phyloP scores from a whole-genome alignment of 2,888 invertebrate genomes.

The Oscheius onirici region DNA sequence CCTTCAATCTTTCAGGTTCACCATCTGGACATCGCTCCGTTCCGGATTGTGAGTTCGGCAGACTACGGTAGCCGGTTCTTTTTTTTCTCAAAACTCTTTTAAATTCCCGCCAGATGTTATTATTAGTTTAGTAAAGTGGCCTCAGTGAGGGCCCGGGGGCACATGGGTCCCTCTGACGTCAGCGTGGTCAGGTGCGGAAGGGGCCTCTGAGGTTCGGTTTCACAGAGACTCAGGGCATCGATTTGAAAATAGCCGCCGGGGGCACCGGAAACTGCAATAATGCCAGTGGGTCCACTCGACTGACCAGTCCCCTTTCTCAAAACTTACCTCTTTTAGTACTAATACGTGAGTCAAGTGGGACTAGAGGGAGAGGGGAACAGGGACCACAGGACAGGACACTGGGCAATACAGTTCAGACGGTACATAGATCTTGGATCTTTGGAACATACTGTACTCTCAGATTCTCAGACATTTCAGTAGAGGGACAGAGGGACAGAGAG shows the following conservation, averaged over 20 bases:
- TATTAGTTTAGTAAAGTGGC: constrained; percentile 28
- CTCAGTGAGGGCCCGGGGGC: not conserved
- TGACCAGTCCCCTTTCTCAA: not conserved
- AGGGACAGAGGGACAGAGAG: not conserved
- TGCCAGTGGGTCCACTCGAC: not conserved
- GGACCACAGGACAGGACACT: too few species aligned
- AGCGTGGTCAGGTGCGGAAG: constrained; percentile 25
- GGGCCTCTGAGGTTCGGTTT: constrained; percentile 13
- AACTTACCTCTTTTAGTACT: not conserved
- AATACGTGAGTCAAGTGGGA: not conserved
- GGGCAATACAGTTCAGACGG: too few species aligned
- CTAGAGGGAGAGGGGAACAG: too few species aligned
- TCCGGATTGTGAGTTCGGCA: not conserved
- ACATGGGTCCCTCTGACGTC: constrained; percentile 19
- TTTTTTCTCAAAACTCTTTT: too few species aligned
- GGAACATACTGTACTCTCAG: too few species aligned
- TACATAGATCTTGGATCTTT: too few species aligned
- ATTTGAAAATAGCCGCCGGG: constrained; percentile 26
- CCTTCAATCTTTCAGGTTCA: not conserved
- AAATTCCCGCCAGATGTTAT: not conserved
- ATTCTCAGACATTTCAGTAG: too few species aligned
- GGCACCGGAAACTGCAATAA: constrained; percentile 20
- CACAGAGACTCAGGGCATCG: constrained; percentile 13
- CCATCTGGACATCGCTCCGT: not conserved
- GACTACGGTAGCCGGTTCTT: not conserved